Base-by-base conservation (phyloP, 1,140 invertebrate genomes). In the Bombyx mandarina region DNA sequence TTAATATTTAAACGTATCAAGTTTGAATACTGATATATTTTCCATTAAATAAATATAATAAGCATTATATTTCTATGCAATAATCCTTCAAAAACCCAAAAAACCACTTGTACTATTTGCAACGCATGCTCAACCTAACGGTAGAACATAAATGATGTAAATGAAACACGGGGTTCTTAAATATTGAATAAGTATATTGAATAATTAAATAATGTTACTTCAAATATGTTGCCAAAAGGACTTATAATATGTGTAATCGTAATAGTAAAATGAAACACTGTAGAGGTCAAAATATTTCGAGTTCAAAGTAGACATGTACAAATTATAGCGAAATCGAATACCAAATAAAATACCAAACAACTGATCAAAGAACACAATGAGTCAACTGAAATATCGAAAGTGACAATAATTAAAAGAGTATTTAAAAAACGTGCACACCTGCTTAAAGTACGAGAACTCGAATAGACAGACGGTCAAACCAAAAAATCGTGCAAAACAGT, bases 101-200 rank as follows among this genome's bases (percentile, higher is more conserved):
- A 35, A 35, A 3, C 26, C 26, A 35, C 26, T 35, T 35, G 26
- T 35, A 35, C 26, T 35, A 35, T 35, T 35, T 35, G 26, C 26
- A 35, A 35, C 26, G 26, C 26, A 35, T 5, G 2, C 26, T 35
- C 26, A 5, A 35, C 26, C 26, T 35, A 35, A 35, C 4, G 26
- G 4, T 35, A 35, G 26, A 5, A 35, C 4, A 35, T 45, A 47
- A 8, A 43, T 22, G 45, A 47, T 57, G 48, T 42, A 77, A 86
- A 86, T 82, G 73, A 86, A 81, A 86, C 74, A 71, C 60, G 67
- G 22, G 46, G 58, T 50, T 82, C 73, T 84, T 84, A 83, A 79
- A 77, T 86, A 83, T 84, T 84, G 81, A 85, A 86, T 86, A 86
- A 86, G 83, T 86, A 86, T 86, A 86, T 84, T 86, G 81, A 83